These are phyloP conservation scores for Odobenus rosmarus DNA, from an alignment of 2,113 vertebrate species.

Conservation along the genomic window DNA sequence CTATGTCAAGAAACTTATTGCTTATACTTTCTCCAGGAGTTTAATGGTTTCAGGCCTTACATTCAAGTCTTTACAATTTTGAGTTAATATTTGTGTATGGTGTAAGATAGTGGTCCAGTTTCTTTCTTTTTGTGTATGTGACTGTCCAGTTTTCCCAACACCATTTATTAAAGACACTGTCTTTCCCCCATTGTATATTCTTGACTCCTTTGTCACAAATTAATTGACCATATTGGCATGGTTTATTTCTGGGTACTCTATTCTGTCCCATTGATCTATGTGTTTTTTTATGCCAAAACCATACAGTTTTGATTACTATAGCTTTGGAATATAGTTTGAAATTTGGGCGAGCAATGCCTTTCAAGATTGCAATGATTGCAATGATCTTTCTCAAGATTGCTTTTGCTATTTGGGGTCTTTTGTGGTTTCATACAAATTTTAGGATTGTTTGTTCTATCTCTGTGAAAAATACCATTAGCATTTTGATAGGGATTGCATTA, in stretches of 20 bases:
- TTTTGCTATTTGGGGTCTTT: neutral
- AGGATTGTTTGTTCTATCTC: neutral
- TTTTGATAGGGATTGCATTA: neutral
- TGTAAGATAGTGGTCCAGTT: neutral
- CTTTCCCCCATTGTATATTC: neutral
- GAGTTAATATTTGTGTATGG: neutral
- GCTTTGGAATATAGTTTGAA: neutral
- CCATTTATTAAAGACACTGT: neutral
- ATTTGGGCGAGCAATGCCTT: neutral
- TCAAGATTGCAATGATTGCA: too few species aligned
- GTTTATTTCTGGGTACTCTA: neutral
- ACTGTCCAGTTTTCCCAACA: neutral
- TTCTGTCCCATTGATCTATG: neutral
- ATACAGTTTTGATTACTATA: neutral
- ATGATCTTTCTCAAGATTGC: neutral
- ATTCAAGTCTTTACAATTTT: neutral
- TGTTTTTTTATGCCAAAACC: neutral
- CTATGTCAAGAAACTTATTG: neutral
- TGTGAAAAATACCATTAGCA: neutral
- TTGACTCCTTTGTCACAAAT: neutral
- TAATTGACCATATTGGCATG: neutral
- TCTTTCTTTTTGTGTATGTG: neutral
- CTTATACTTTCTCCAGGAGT: neutral
- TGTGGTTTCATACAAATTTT: neutral
- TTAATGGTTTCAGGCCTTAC: neutral